Evolutionary conservation across 2,113 vertebrate species (phyloP).

Genomic region (Rallus limicola): DNA sequence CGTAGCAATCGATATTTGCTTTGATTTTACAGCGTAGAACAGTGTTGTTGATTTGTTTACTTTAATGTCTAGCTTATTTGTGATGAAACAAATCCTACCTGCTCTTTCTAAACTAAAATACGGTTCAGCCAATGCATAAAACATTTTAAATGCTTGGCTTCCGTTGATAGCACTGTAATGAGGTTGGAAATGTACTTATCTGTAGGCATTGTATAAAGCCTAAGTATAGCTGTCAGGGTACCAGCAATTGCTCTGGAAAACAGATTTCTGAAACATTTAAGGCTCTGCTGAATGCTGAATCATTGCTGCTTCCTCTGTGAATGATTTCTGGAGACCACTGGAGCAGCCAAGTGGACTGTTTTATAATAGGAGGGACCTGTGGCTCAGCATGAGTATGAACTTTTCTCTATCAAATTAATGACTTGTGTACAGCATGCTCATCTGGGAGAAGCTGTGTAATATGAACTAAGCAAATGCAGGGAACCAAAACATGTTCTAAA

Average conservation of each 20-base stretch:
- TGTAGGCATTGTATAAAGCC: slow-evolving; percentile 13
- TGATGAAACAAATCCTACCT: slow-evolving; percentile 38
- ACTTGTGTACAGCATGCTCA: not conserved
- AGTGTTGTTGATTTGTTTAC: slow-evolving; percentile 45
- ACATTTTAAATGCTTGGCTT: slow-evolving; percentile 43
- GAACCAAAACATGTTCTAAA: not conserved
- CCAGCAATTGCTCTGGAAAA: slow-evolving; percentile 25
- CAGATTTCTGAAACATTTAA: slow-evolving; percentile 27
- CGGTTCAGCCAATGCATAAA: not conserved
- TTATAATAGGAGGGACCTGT: not conserved
- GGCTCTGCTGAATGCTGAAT: slow-evolving; percentile 16
- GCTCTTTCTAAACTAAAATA: slow-evolving; percentile 42
- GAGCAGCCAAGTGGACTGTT: not conserved
- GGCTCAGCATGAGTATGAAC: not conserved
- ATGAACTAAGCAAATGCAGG: not conserved
- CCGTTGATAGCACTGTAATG: slow-evolving; percentile 30
- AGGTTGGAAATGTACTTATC: slow-evolving; percentile 30
- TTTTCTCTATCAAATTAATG: not conserved
- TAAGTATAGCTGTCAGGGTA: not conserved
- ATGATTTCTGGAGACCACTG: not conserved
- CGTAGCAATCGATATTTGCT: not conserved
- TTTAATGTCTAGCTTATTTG: slow-evolving; percentile 51
- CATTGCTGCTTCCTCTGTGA: not conserved
- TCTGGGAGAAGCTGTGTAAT: not conserved
- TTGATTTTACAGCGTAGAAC: slow-evolving; percentile 1